Conservation (phyloP, 1,140 invertebrate genomes). For the Eumeta japonica region DNA sequence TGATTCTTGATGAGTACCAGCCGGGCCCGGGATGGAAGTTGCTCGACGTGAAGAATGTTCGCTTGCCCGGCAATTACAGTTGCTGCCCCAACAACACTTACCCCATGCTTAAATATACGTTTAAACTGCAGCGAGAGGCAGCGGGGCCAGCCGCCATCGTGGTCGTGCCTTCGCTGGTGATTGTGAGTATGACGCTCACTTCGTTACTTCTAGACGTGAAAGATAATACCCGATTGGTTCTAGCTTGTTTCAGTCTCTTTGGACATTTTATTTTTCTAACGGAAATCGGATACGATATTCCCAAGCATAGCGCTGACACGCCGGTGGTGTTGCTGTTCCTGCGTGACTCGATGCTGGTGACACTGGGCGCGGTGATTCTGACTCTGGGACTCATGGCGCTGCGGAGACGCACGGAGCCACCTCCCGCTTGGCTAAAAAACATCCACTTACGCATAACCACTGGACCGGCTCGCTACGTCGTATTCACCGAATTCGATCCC, state of each 20-base stretch:
- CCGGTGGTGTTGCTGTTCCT: constrained; percentile 40
- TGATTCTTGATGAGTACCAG: constrained; percentile 33
- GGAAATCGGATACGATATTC: constrained; percentile 41
- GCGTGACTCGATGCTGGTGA: constrained; percentile 42
- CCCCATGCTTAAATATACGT: constrained; percentile 44
- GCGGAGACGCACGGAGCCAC: constrained; percentile 18
- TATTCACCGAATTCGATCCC: constrained; percentile 46
- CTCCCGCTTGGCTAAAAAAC: constrained; percentile 27
- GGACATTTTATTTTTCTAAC: constrained; percentile 39
- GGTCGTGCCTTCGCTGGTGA: constrained; percentile 31
- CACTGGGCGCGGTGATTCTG: constrained; percentile 27
- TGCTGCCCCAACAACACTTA: constrained; percentile 40
- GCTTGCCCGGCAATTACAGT: constrained; percentile 28
- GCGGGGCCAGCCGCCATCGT: constrained; percentile 40
- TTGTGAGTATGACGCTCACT: constrained; percentile 33
- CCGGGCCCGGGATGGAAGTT: constrained; percentile 42
- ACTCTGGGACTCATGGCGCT: constrained; percentile 37
- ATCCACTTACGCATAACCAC: constrained; percentile 25
- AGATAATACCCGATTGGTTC: constrained; percentile 30
- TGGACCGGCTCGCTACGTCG: constrained; percentile 38
- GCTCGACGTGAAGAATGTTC: constrained; percentile 23
- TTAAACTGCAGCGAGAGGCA: constrained; percentile 35
- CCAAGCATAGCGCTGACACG: constrained; percentile 40
- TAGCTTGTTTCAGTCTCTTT: constrained; percentile 45
- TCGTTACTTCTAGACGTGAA: constrained; percentile 36